Conservation (phyloP, 2,113 vertebrate genomes). For the Camelus dromedarius region DNA sequence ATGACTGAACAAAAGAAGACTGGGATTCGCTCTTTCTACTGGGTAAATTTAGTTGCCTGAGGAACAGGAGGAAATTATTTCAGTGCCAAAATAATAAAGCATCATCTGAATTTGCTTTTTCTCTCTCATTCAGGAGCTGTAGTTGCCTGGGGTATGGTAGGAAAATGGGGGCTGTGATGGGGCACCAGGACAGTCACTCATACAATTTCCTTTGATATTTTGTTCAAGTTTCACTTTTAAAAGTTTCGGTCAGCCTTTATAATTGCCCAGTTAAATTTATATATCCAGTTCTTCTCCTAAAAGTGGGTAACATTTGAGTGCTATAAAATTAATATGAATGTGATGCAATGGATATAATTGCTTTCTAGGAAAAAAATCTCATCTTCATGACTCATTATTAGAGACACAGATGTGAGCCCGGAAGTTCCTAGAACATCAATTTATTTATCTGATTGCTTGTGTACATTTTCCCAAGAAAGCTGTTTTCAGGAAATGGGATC, state of each 20-base stretch:
- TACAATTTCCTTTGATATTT: conserved; percentile 52
- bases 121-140: conserved; percentile 2
- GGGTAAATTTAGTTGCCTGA: conserved; percentile 86
- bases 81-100: conserved; percentile 77
- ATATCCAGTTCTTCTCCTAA: conserved; percentile 54
- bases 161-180: conserved; percentile 50
- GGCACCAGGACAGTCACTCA: conserved; percentile 30
- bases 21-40: conserved; percentile 81
- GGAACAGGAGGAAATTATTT: conserved; percentile 82
- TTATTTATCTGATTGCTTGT: conserved; percentile 7
- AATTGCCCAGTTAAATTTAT: conserved; percentile 73
- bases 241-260: conserved; percentile 57
- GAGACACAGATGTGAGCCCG: conserved; percentile 47
- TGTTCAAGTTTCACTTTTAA: conserved; percentile 52
- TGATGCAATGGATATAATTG: conserved; percentile 61
- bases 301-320: conserved; percentile 73
- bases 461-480: conserved; percentile 45
- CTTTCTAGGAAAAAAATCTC: conserved; percentile 82
- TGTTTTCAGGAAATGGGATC: conserved; percentile 41
- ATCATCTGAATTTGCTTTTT: conserved; percentile 56
- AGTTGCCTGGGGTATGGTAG: conserved; percentile 52
- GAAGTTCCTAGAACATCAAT: conserved; percentile 53
- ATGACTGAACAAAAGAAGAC: conserved; percentile 78
- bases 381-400: conserved; percentile 67
- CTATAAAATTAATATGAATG: conserved; percentile 72